These are phyloP conservation scores for Helarctos malayanus DNA, from an alignment of 2,797 vertebrate genomes.

Conservation along the genomic window DNA sequence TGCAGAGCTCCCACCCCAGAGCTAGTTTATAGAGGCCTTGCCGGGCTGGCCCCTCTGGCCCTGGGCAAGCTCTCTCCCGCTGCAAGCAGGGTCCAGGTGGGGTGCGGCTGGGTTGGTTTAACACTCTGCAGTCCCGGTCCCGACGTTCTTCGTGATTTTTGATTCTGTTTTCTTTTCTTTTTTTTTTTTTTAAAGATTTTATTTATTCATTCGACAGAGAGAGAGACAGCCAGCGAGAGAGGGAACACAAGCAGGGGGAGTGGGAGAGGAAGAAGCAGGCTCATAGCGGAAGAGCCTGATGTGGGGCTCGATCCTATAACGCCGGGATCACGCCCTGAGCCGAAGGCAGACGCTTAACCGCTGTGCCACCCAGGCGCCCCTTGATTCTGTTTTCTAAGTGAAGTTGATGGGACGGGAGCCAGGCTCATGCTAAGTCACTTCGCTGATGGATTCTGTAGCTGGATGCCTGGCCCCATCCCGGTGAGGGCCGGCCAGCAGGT, in stretches of 20 bases:
- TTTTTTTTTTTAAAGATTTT: too few species aligned
- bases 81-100: rapidly evolving
- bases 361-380: too few species aligned
- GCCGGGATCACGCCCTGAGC: too few species aligned
- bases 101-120: too few species aligned
- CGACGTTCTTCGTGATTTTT: background rate
- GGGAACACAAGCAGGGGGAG: too few species aligned
- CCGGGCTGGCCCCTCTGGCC: rapidly evolving
- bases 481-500: background rate
- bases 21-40: background rate
- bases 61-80: rapidly evolving
- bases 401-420: background rate
- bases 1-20: background rate
- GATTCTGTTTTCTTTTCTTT: background rate
- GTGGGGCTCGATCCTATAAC: too few species aligned
- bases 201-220: too few species aligned
- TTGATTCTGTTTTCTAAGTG: background rate
- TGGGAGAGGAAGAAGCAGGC: too few species aligned
- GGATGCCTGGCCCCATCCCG: background rate
- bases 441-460: background rate
- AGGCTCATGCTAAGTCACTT: background rate
- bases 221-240: too few species aligned
- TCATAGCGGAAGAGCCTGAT: too few species aligned
- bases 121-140: too few species aligned
- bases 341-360: too few species aligned